Conservation (phyloP, 2,888 invertebrate species). For the Cybosia mesomella region DNA sequence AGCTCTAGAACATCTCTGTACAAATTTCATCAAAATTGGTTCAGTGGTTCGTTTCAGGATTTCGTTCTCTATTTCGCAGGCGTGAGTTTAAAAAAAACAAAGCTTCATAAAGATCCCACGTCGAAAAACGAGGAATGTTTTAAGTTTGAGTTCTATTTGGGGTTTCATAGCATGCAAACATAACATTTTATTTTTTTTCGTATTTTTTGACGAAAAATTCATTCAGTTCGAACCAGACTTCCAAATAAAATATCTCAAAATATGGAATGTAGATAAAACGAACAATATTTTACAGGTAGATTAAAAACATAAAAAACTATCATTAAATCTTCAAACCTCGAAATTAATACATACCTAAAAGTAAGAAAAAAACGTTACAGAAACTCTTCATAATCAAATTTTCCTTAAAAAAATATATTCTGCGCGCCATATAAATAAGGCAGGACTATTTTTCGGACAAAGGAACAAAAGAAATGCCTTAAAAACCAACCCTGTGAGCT, state of each 20-base stretch:
- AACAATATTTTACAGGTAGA: background rate
- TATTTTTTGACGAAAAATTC: too few species aligned
- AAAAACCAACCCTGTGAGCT: constrained; percentile 10
- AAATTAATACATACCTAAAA: background rate
- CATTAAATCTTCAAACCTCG: background rate
- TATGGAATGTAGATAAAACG: background rate
- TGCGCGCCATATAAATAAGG: constrained; percentile 13
- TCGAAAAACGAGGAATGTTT: too few species aligned
- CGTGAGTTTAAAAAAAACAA: too few species aligned
- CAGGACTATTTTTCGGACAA: constrained; percentile 20
- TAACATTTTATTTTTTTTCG: background rate
- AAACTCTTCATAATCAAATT: constrained; percentile 15
- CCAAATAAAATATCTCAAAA: too few species aligned
- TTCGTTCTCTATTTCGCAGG: too few species aligned
- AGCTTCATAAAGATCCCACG: too few species aligned
- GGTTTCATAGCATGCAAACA: too few species aligned
- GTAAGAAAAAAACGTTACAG: constrained; percentile 6
- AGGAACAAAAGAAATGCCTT: constrained; percentile 12
- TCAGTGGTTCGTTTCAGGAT: too few species aligned
- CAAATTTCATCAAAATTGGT: too few species aligned
- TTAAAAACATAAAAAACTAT: background rate
- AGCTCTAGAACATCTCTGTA: too few species aligned
- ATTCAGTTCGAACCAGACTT: too few species aligned
- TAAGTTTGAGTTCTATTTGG: too few species aligned
- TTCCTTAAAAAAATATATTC: constrained; percentile 17